Evolutionary conservation across 1,140 invertebrate genomes (phyloP).

Genomic region (Scylla paramamosain): DNA sequence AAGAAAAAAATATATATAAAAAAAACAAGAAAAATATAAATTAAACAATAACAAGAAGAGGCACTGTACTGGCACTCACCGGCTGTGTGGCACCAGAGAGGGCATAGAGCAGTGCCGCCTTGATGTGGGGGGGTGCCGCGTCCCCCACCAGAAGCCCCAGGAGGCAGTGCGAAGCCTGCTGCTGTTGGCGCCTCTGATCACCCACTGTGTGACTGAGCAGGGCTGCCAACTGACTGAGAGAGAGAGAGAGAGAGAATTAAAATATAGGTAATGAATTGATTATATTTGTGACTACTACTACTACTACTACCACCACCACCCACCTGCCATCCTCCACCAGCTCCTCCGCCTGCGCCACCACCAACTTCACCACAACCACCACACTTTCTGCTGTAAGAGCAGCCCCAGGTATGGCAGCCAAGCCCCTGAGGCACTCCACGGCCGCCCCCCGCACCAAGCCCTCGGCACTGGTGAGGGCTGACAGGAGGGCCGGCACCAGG

Average conservation of each 20-base stretch:
- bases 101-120: conserved; percentile 8
- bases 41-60: no score
- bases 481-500: conserved; percentile 55
- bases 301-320: background rate
- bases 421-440: background rate
- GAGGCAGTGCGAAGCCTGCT: conserved; percentile 15
- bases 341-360: conserved; percentile 44
- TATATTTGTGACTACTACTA: no score
- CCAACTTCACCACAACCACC: conserved; percentile 27
- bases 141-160: conserved; percentile 7
- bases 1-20: background rate
- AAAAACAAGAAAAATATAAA: no score
- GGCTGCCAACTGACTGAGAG: background rate
- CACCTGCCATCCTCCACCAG: conserved; percentile 56
- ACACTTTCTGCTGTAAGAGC: conserved; percentile 40
- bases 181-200: background rate
- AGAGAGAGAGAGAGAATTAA: background rate
- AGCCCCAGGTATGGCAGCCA: conserved; percentile 26
- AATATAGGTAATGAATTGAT: no score
- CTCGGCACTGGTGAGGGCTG: conserved; percentile 4
- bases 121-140: background rate
- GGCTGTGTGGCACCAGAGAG: background rate
- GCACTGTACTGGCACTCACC: background rate
- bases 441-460: conserved; percentile 31
- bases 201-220: background rate